A percentile compares a stretch with the other conserved stretches of the same genome.
phyloP scores from a whole-genome alignment of 2,888 invertebrate species.

The Plagiodera versicolora region DNA sequence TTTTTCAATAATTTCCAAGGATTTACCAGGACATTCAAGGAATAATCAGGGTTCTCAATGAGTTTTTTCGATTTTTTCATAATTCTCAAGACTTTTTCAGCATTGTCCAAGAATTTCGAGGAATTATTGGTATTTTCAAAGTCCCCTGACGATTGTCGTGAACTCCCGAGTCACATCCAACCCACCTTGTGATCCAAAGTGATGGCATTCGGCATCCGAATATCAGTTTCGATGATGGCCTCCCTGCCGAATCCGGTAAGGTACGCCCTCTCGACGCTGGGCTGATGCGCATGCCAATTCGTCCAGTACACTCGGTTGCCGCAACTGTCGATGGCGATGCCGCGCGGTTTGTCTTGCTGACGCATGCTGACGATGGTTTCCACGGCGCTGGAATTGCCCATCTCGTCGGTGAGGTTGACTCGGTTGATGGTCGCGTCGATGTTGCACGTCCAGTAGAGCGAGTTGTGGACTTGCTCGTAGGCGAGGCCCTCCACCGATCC shows the following conservation, averaged over 20 bases:
- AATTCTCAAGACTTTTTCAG: too few relatives aligned
- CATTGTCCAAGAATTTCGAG: too few relatives aligned
- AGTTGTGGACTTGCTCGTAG: conserved; percentile 68
- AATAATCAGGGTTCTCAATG: too few relatives aligned
- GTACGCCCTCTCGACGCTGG: conserved; percentile 78
- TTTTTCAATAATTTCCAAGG: too few relatives aligned
- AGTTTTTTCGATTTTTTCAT: too few relatives aligned
- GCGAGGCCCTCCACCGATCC: conserved; percentile 88
- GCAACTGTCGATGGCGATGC: conserved; percentile 84
- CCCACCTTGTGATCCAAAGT: conserved; percentile 69
- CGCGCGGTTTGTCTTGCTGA: conserved; percentile 77
- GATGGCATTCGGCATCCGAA: conserved; percentile 84
- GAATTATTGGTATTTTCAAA: too few relatives aligned
- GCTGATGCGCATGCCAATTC: conserved; percentile 83
- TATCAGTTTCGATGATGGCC: conserved; percentile 74
- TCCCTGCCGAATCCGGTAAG: conserved; percentile 60
- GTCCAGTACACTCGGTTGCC: conserved; percentile 80
- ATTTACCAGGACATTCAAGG: too few relatives aligned
- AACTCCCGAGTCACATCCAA: too few relatives aligned
- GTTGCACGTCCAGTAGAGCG: conserved; percentile 86
- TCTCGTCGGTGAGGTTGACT: conserved; percentile 56
- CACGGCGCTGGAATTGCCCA: conserved; percentile 53
- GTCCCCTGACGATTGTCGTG: too few relatives aligned
- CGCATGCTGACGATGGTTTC: conserved; percentile 66
- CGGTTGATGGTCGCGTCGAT: conserved; percentile 74